Percentiles rank a stretch among this genome's conserved stretches.
These are phyloP conservation scores for Lamproptera curius DNA, from an alignment of 2,888 invertebrate species.

Conservation along the genomic window DNA sequence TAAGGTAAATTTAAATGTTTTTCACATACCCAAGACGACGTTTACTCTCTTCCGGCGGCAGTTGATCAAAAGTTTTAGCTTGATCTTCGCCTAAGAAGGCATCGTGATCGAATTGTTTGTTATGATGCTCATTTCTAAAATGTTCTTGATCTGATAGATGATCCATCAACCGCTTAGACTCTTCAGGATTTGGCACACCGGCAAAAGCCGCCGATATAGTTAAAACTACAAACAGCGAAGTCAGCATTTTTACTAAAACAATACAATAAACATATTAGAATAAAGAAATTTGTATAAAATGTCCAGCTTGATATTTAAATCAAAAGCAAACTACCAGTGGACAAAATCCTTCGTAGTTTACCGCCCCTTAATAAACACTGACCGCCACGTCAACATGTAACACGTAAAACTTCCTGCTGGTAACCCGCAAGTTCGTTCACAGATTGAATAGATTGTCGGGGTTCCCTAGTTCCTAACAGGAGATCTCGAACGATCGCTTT, in stretches of 20 bases:
- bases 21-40: slow-evolving; percentile 84
- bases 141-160: slow-evolving; percentile 89
- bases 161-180: slow-evolving; percentile 81
- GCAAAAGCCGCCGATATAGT: slow-evolving; percentile 61
- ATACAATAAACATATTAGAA: slow-evolving; percentile 13
- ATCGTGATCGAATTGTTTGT: slow-evolving; percentile 96
- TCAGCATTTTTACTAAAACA: slow-evolving; percentile 51
- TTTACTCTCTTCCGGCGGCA: slow-evolving; percentile 96
- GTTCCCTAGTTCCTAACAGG: slow-evolving; percentile 28
- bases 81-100: slow-evolving; percentile 97
- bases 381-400: slow-evolving; percentile 59
- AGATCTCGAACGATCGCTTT: slow-evolving; percentile 15
- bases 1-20: neutral
- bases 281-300: neutral
- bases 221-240: slow-evolving; percentile 52
- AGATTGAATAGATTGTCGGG: slow-evolving; percentile 35
- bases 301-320: neutral
- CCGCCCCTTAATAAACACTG: slow-evolving; percentile 7
- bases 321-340: neutral
- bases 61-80: slow-evolving; percentile 95
- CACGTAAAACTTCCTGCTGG: slow-evolving; percentile 56
- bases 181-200: slow-evolving; percentile 85
- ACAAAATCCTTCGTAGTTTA: slow-evolving; percentile 2
- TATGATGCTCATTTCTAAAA: slow-evolving; percentile 88
- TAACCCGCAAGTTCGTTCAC: slow-evolving; percentile 35